Percentiles rank a stretch among this genome's conserved stretches.
Conservation (phyloP, 2,888 invertebrate species). For the Orgyia antiqua region DNA sequence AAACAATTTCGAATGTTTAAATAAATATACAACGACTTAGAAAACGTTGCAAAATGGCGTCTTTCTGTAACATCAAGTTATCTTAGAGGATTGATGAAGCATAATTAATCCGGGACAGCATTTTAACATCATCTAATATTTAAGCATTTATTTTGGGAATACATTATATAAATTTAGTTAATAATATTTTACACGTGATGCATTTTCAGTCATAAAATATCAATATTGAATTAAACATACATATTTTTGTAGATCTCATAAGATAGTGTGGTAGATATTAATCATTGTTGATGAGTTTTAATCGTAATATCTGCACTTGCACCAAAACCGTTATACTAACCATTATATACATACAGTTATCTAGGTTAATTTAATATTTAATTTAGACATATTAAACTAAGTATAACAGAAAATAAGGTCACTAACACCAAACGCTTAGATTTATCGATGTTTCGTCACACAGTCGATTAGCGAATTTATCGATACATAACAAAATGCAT, state of each 20-base stretch:
- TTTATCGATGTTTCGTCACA: constrained; percentile 17
- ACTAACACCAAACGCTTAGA: constrained; percentile 28
- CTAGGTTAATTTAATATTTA: constrained; percentile 20
- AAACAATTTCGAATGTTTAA: too few species aligned
- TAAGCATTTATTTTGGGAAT: neutral
- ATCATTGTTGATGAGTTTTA: constrained; percentile 6
- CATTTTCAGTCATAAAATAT: constrained; percentile 19
- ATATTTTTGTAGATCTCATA: constrained; percentile 15
- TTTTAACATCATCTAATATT: neutral
- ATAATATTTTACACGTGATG: constrained; percentile 26
- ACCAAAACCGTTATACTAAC: constrained; percentile 14
- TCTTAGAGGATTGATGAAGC: too few species aligned
- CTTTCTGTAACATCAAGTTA: too few species aligned
- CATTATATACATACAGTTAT: constrained; percentile 13
- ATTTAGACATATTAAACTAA: constrained; percentile 12
- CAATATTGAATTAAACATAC: constrained; percentile 1
- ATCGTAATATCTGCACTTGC: constrained; percentile 12
- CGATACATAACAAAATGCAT: constrained; percentile 24
- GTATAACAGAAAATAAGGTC: constrained; percentile 27
- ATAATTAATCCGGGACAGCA: too few species aligned
- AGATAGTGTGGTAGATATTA: constrained; percentile 18
- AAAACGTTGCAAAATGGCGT: too few species aligned
- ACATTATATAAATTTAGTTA: neutral
- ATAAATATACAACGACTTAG: too few species aligned
- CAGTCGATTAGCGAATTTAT: constrained; percentile 10